phyloP scores from a whole-genome alignment of 1,140 invertebrate genomes.

The Aphelenchoides fujianensis region DNA sequence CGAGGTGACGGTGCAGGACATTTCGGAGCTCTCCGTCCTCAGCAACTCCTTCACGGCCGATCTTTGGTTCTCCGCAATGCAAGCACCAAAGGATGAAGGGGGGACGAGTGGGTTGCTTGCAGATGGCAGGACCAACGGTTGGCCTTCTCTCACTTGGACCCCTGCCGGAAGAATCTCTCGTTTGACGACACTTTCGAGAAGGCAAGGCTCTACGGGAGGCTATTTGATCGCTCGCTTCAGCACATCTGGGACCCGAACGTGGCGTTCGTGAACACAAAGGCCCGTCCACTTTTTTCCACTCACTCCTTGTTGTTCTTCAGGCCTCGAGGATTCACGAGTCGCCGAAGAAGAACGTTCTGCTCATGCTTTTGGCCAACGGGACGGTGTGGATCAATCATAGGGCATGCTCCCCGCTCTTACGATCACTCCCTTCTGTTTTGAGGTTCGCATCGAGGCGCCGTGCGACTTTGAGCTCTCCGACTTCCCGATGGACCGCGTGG shows the following conservation, averaged over 20 bases:
- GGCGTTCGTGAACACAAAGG: slow-evolving; percentile 61
- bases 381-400: slow-evolving; percentile 61
- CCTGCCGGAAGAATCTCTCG: slow-evolving; percentile 56
- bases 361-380: slow-evolving; percentile 59
- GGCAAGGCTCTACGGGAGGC: slow-evolving; percentile 21
- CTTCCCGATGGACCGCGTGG: slow-evolving; percentile 57
- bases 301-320: no score
- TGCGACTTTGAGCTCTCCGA: slow-evolving; percentile 53
- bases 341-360: slow-evolving; percentile 58
- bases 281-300: no score
- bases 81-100: slow-evolving; percentile 29
- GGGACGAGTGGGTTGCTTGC: no score
- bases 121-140: slow-evolving; percentile 59
- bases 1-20: slow-evolving; percentile 59
- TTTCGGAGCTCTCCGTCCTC: slow-evolving; percentile 56
- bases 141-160: slow-evolving; percentile 57
- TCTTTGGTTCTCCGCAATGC: slow-evolving; percentile 53
- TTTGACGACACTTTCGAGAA: slow-evolving; percentile 62
- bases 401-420: no score
- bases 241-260: slow-evolving; percentile 60
- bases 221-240: slow-evolving; percentile 35
- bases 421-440: no score
- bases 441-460: slow-evolving; percentile 58
- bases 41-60: slow-evolving; percentile 59
- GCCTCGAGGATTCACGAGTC: slow-evolving; percentile 50